Evolutionary conservation across 2,797 vertebrate genomes (phyloP), one percentile per base, ranked within the genome.

Genomic region (Knipowitschia caucasica): DNA sequence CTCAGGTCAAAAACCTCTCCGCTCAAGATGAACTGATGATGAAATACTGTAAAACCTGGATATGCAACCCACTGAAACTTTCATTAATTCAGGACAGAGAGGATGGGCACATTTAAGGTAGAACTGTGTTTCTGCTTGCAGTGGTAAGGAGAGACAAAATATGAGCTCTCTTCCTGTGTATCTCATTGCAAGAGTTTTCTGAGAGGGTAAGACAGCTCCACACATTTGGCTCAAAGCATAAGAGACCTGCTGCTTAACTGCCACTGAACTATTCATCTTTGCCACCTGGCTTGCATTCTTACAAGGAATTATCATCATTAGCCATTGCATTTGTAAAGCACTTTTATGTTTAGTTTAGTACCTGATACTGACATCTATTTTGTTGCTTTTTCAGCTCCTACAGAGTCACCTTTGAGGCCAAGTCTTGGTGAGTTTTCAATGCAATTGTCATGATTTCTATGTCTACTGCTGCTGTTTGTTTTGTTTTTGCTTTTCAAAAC

Each of bases 351-450:
- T 78, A 64, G 18, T 21, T 4, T 9, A 21, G 17, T 21, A 40
- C 20, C 0, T 14, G 4, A 12, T 21, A 11, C 14, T 21, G 1
- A 21, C 23, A 21, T 49, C 12, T 68, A 15, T 30, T 71, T 34
- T 35, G 50, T 62, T 38, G 61, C 17, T 65, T 68, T 38, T 78
- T 63, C 71, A 99, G 96, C 93, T 78, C 95, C 96, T 0, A 99
- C 96, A 4, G 95, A 98, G 78, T 92, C 93, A 46, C 93, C 94
- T 2, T 38, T 92, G 67, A 92, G 91, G 55, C 93, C 93, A 12
- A 94, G 92, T 72, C 90, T 99, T 50, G 91, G 96, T 98, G 80
- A 84, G 94, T 75, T 21, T 23, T 7, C 5, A 1, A 44, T 46
- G 20, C 2, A 27, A 45, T 27, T 42, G 8, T 29, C 52, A 55